These are phyloP conservation scores for Musca vetustissima DNA, from an alignment of 1,140 invertebrate species.

Conservation along the genomic window DNA sequence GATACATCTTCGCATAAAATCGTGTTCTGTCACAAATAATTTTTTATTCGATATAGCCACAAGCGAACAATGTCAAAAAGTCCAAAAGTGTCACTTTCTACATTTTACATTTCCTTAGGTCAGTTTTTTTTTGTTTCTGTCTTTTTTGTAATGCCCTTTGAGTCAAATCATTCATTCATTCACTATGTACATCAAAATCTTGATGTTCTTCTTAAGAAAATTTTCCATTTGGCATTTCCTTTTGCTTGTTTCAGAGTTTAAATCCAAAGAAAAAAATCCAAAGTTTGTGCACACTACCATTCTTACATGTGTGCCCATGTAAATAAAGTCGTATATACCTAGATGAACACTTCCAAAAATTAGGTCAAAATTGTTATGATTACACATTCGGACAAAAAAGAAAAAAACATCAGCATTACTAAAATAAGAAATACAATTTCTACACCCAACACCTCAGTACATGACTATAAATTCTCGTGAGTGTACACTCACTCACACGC, in stretches of 20 bases:
- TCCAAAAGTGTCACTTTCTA: neutral
- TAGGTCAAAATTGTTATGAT: constrained; percentile 55
- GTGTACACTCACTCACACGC: neutral
- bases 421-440: neutral
- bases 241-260: neutral
- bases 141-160: too few relatives aligned
- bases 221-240: constrained; percentile 16
- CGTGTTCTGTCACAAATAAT: too few relatives aligned
- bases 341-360: constrained; percentile 32
- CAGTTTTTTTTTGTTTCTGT: constrained; percentile 23
- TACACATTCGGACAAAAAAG: constrained; percentile 35
- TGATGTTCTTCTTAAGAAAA: neutral
- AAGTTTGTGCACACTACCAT: neutral
- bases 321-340: too few relatives aligned
- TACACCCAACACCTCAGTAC: neutral
- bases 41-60: too few relatives aligned
- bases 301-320: too few relatives aligned
- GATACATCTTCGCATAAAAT: too few relatives aligned
- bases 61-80: too few relatives aligned
- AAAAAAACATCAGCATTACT: too few relatives aligned
- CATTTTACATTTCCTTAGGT: constrained; percentile 11
- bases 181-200: too few relatives aligned
- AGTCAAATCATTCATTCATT: neutral
- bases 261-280: too few relatives aligned
- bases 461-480: too few relatives aligned